A percentile compares a stretch with the other conserved stretches of the same genome.
Conservation (phyloP, 2,888 invertebrate genomes). For the Conomelus anceps region DNA sequence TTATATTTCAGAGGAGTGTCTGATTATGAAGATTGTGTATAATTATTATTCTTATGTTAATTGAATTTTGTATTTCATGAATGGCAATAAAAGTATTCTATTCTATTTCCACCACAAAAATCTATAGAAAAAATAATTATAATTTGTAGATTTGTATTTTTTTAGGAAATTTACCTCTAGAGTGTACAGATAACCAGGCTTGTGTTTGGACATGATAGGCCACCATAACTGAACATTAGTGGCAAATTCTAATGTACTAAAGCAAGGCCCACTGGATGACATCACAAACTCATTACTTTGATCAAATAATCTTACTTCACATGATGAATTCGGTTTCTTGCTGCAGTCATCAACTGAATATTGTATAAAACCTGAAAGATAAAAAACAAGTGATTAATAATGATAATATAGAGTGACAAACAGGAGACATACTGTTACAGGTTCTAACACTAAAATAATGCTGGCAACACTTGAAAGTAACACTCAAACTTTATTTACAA, state of each 20-base stretch:
- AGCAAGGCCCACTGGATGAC: slow-evolving; percentile 20
- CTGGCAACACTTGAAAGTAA: too few relatives aligned
- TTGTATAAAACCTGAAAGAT: background rate
- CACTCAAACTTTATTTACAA: too few relatives aligned
- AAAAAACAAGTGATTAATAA: background rate
- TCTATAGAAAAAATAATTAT: too few relatives aligned
- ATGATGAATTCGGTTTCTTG: background rate
- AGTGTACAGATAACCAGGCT: slow-evolving; percentile 35
- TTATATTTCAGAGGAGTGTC: too few relatives aligned
- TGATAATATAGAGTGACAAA: too few relatives aligned
- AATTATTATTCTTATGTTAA: too few relatives aligned
- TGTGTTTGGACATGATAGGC: slow-evolving; percentile 32
- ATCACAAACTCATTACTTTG: background rate
- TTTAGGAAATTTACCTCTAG: slow-evolving; percentile 31
- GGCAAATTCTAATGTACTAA: slow-evolving; percentile 30
- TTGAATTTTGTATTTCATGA: too few relatives aligned
- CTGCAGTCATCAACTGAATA: background rate
- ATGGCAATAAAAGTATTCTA: too few relatives aligned
- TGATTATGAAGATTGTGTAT: too few relatives aligned
- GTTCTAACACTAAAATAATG: too few relatives aligned
- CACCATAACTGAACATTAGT: slow-evolving; percentile 35
- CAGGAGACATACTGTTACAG: too few relatives aligned
- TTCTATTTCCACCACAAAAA: too few relatives aligned
- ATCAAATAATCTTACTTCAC: background rate
- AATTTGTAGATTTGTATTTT: background rate